Evolutionary conservation across 2,888 invertebrate genomes (phyloP).

Genomic region (Arctia plantaginis): DNA sequence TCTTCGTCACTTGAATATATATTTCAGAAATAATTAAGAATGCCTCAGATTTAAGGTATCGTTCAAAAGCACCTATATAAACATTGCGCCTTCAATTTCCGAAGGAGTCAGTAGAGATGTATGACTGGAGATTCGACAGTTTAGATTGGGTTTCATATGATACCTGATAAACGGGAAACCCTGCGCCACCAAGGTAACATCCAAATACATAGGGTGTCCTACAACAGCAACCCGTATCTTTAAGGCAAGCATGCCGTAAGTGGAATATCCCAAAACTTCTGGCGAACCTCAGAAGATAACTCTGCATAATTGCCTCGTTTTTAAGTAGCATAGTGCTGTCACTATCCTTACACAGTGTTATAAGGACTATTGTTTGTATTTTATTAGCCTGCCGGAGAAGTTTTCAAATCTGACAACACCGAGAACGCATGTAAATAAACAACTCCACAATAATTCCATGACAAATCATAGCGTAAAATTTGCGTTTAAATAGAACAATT

Average conservation of each 20-base stretch:
- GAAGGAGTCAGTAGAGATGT: background rate
- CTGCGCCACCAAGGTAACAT: background rate
- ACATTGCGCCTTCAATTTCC: background rate
- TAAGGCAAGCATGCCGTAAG: background rate
- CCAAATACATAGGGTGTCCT: background rate
- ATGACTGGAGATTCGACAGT: background rate
- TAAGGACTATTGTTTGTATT: background rate
- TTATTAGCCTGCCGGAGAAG: background rate
- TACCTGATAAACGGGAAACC: background rate
- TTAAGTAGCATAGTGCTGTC: too few relatives aligned
- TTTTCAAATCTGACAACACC: background rate
- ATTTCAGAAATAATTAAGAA: background rate
- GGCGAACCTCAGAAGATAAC: background rate
- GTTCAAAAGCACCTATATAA: background rate
- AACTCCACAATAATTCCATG: background rate
- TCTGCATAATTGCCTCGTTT: too few relatives aligned
- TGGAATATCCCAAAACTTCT: background rate
- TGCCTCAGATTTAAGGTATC: background rate
- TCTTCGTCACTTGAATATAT: background rate
- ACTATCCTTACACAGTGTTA: background rate
- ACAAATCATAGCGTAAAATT: background rate
- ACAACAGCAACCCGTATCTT: background rate
- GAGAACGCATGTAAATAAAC: background rate
- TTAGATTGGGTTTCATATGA: background rate
- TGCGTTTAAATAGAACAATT: background rate